Evolutionary conservation across 2,797 vertebrate genomes (phyloP), one percentile per base, ranked within the genome.

Genomic region (Lithobates sylvaticus): DNA sequence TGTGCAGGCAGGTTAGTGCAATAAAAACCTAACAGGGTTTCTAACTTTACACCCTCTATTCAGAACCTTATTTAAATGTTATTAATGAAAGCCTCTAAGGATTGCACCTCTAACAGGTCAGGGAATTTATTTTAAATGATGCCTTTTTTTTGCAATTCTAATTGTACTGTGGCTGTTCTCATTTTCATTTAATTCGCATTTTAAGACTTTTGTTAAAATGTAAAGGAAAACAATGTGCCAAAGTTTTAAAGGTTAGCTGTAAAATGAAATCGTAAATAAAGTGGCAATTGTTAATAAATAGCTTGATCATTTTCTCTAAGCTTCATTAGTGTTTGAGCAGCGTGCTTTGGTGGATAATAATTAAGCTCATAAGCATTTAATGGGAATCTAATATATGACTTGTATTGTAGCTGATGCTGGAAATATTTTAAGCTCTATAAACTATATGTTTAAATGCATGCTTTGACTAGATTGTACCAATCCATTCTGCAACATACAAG

Each of bases 271-370:
- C 15, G 21, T 18, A 76, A 76, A 39, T 36, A 42, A 61, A 39
- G 15, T 26, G 34, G 32, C 21, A 34, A 77, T 23, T 67, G 70
- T 64, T 83, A 83, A 83, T 82, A 82, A 72, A 36, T 73, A 82
- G 32, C 80, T n/a, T 61, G 54, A 8, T 64, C 4, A 29, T 23
- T 64, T 74, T 82, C 80, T 54, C 47, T 65, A 72, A 82, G 54
- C 47, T 77, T 61, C 36, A 39, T n/a, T 65, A 26, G 3, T 1
- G 10, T 13, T 64, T 77, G 12, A 26, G 50, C 58, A 65, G 21
- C 23, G n/a, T 39, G 13, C 32, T 34, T 64, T 64, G 6, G 54
- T 34, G 58, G 58, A 26, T 64, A 77, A 77, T 77, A 42, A 77
- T 34, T 77, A 77, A 77, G 64, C 76, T 64, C 34, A 61, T 61